Evolutionary conservation across 2,888 invertebrate genomes (phyloP).

Genomic region (Hypomecis atomaria): DNA sequence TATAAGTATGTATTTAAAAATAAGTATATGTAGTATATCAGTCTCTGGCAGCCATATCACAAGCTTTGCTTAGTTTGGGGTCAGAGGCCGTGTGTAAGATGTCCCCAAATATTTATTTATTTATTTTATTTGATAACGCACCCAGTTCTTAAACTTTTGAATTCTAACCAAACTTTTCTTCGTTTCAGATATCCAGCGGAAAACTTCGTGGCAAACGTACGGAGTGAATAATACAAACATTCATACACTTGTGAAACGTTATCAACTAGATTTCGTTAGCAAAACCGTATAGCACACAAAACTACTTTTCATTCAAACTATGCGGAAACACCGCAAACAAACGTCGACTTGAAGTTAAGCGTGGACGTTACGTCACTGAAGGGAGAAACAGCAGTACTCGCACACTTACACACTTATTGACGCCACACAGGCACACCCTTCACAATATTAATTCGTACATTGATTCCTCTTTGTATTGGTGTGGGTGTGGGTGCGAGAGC

Average conservation of each 20-base stretch:
- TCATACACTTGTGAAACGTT: slow-evolving; percentile 54
- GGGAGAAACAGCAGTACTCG: slow-evolving; percentile 53
- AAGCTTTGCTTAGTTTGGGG: too few relatives aligned
- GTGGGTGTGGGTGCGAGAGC: slow-evolving; percentile 58
- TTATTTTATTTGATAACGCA: neutral
- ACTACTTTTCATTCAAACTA: slow-evolving; percentile 73
- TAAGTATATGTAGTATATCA: too few relatives aligned
- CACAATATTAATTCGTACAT: slow-evolving; percentile 49
- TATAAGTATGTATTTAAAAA: too few relatives aligned
- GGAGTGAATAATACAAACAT: slow-evolving; percentile 51
- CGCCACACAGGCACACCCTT: slow-evolving; percentile 44
- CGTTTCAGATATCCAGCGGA: slow-evolving; percentile 62
- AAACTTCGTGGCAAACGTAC: slow-evolving; percentile 57
- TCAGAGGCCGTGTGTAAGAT: too few relatives aligned
- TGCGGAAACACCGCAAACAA: slow-evolving; percentile 66
- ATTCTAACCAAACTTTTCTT: slow-evolving; percentile 44
- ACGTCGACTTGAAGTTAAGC: slow-evolving; percentile 61
- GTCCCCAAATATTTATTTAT: too few relatives aligned
- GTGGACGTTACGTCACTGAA: slow-evolving; percentile 64
- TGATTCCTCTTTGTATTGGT: slow-evolving; percentile 47
- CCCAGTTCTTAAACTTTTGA: slow-evolving; percentile 9
- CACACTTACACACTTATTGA: slow-evolving; percentile 41
- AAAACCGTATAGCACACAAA: slow-evolving; percentile 60
- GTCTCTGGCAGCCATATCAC: too few relatives aligned
- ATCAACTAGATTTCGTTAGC: slow-evolving; percentile 64